Percentiles rank a stretch among this genome's conserved stretches.
phyloP scores from a whole-genome alignment of 2,888 invertebrate species.

The Tenthredo mesomela region DNA sequence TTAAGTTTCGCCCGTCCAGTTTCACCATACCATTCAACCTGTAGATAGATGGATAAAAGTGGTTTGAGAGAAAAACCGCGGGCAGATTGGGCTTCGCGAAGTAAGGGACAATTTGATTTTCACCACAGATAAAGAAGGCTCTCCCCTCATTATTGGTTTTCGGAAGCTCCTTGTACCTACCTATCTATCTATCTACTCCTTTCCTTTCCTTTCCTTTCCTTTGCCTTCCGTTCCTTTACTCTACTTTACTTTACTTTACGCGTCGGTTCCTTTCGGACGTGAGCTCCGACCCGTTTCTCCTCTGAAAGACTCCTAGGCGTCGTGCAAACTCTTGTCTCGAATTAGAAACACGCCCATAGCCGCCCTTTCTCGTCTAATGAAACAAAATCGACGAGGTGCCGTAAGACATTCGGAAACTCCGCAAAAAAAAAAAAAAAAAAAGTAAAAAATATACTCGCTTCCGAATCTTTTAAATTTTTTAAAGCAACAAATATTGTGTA shows the following conservation, averaged over 20 bases:
- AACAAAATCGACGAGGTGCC: slow-evolving; percentile 25
- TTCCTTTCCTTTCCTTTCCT: background rate
- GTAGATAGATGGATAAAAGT: background rate
- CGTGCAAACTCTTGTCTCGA: slow-evolving; percentile 30
- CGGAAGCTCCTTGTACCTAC: slow-evolving; percentile 41
- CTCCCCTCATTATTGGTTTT: slow-evolving; percentile 51
- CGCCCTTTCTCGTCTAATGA: slow-evolving; percentile 18
- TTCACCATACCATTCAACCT: slow-evolving; percentile 10
- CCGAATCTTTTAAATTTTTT: too few relatives aligned
- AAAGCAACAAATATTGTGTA: background rate
- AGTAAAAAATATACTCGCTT: background rate
- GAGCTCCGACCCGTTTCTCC: slow-evolving; percentile 11
- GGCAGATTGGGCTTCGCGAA: slow-evolving; percentile 28
- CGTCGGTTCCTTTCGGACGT: slow-evolving; percentile 29
- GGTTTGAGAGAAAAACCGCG: background rate
- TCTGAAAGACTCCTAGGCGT: background rate
- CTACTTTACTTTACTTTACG: slow-evolving; percentile 12
- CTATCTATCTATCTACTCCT: slow-evolving; percentile 3
- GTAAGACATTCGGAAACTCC: background rate
- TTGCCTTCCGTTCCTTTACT: background rate
- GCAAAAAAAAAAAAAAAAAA: background rate
- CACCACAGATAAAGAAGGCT: slow-evolving; percentile 53
- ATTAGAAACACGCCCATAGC: slow-evolving; percentile 17
- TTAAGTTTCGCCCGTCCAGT: slow-evolving; percentile 65
- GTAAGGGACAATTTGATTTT: slow-evolving; percentile 53